Evolutionary conservation across 2,888 invertebrate species (phyloP), one percentile per base, ranked within the genome.

Genomic region (Amphipyra berbera): DNA sequence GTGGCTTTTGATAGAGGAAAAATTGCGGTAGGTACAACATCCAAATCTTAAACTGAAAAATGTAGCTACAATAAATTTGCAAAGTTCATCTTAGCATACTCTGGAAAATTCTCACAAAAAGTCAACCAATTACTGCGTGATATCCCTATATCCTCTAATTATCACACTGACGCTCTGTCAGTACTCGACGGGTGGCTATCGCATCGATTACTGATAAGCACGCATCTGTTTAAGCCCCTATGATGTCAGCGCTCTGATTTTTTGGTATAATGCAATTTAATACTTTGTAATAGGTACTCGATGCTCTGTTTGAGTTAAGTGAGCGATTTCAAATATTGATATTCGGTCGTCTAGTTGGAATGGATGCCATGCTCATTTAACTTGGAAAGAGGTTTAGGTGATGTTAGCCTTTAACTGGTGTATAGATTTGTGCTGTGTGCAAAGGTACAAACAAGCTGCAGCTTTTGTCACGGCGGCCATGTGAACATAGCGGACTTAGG

Each of bases 171-270:
- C 30, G 55, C 37, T 37, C 37, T 66, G 72, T 61, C 73, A 54
- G 53, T 49, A 62, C 76, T 45, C 70, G 54, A 65, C 73, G 77
- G 79, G 78, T 69, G 74, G 66, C 45, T 63, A 60, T 76, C 67
- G 55, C 47, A 63, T 61, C 70, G 82, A 79, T 78, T 76, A 60
- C 72, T 62, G 82, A 81, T 81, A 81, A 75, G 55, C n/a, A 45
- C 58, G 64, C 81, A 79, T 81, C 82, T 82, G 81, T 82, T 77
- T 64, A 60, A 75, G 60, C 64, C 65, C 59, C 68, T 48, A 49
- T 76, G 72, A 77, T 63, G 72, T 72, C 65, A 60, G 48, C 35
- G 74, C 50, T 69, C 56, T 57, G 72, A 72, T 72, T 72, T 70
- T 72, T 73, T 50, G 63, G 62, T 71, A 71, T 68, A 58, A 68